These are phyloP conservation scores for Coracopsis vasa DNA, from an alignment of 2,113 vertebrate genomes.

Conservation along the genomic window DNA sequence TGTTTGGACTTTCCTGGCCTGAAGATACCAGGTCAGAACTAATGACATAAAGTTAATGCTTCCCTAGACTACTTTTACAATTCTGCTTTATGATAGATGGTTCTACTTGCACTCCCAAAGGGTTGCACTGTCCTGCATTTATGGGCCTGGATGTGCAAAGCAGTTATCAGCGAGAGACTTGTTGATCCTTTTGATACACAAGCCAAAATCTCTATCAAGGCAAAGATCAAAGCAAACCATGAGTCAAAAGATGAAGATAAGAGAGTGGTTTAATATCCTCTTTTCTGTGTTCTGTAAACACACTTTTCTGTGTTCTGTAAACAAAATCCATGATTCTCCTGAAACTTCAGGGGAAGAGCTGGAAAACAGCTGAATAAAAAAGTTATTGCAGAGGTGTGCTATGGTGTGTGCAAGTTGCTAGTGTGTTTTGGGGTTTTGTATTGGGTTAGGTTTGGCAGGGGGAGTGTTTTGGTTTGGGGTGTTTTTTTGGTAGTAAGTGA, in stretches of 20 bases:
- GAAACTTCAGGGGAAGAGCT: background rate
- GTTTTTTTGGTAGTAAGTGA: background rate
- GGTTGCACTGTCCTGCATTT: background rate
- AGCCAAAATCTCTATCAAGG: background rate
- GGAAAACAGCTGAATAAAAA: background rate
- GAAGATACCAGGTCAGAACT: background rate
- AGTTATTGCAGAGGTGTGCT: background rate
- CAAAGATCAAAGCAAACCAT: background rate
- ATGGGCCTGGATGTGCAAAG: background rate
- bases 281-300: background rate
- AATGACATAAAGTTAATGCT: background rate
- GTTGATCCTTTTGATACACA: background rate
- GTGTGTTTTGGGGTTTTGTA: background rate
- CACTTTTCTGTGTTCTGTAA: background rate
- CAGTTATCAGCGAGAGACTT: background rate
- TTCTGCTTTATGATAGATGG: background rate
- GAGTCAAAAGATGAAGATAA: background rate
- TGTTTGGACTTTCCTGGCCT: background rate
- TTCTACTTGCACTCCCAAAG: background rate
- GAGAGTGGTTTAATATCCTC: background rate
- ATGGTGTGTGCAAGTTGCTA: background rate
- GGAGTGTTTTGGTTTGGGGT: too few species aligned
- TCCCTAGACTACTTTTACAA: background rate
- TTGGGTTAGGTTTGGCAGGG: background rate
- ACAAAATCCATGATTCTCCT: background rate